These are phyloP conservation scores for Dolichallabes microphthalmus DNA, from an alignment of 2,113 vertebrate species.

Conservation along the genomic window DNA sequence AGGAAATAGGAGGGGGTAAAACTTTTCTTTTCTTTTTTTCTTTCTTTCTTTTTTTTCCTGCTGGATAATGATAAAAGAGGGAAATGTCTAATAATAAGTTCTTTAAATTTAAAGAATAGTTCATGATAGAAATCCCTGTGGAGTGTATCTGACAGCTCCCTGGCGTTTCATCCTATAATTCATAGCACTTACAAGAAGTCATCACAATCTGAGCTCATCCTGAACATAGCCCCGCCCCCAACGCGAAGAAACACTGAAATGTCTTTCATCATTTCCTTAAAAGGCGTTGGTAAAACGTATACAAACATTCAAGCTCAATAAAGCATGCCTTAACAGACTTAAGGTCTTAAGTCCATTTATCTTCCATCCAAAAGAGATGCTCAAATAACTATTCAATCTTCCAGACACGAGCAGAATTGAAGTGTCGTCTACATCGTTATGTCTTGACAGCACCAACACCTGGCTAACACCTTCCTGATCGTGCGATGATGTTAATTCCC, in stretches of 20 bases:
- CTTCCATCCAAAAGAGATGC: background rate
- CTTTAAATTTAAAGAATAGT: background rate
- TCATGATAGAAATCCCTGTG: background rate
- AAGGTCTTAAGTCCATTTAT: background rate
- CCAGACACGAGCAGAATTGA: background rate
- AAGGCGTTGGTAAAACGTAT: too few species aligned
- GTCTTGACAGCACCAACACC: background rate
- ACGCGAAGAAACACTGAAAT: background rate
- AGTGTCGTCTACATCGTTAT: background rate
- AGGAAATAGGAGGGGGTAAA: background rate
- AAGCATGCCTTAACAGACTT: background rate
- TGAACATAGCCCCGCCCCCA: background rate
- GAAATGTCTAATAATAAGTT: too few species aligned
- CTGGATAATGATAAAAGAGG: background rate
- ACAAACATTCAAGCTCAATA: background rate
- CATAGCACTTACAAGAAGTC: too few species aligned
- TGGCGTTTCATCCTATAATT: background rate
- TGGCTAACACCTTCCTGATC: conserved; percentile 14
- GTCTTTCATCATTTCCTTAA: background rate
- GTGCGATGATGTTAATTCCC: conserved; percentile 7
- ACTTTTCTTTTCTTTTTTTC: too few species aligned
- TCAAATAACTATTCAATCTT: background rate
- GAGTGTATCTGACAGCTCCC: background rate
- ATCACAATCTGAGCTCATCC: background rate
- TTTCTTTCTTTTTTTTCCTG: too few species aligned